Evolutionary conservation across 1,140 invertebrate genomes (phyloP), one percentile per base, ranked within the genome.

Genomic region (Pogonomyrmex barbatus): DNA sequence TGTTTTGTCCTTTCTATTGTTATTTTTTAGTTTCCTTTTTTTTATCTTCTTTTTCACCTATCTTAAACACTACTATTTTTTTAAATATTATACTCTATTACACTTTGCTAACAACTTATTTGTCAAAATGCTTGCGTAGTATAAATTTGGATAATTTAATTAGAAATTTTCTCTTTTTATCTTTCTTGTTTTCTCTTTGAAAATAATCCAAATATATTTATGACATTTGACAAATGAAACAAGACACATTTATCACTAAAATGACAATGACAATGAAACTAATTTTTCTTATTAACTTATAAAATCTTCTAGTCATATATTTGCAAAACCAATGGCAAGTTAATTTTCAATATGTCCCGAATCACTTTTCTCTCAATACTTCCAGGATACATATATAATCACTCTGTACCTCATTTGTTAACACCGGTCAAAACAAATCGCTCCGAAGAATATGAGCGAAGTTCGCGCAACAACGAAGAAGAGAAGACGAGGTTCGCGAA

Each of bases 131-230:
- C 87, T 88, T 85, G 58, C 50, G 56, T 56, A 58, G 60, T 52
- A 85, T 76, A 54, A 36, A 36, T 33, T 83, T 58, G 71, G n/a
- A 45, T 88, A 81, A 89, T 89, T 89, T 89, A 52, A 84, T 89
- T 89, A 86, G 47, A 30, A 67, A 42, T 33, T 42, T 36, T 42
- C 62, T 39, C 62, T 81, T 62, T 52, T 68, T 70, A 68, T 63
- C 62, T 45, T 78, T 56, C 67, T 30, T 0, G 45, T 10, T 68
- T n/a, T 68, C 82, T 81, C 62, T 58, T 67, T 62, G 68, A 86
- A 60, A 33, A 85, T 89, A 89, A 89, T 89, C 83, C 39, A 86
- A 56, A 71, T 82, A 85, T 89, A 89, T 89, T 88, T 89, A 81
- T 56, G 82, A n/a, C 60, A 54, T 86, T 85, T 76, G 82, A 88